Conservation (phyloP, 2,888 invertebrate genomes). For the Zootermopsis nevadensis region DNA sequence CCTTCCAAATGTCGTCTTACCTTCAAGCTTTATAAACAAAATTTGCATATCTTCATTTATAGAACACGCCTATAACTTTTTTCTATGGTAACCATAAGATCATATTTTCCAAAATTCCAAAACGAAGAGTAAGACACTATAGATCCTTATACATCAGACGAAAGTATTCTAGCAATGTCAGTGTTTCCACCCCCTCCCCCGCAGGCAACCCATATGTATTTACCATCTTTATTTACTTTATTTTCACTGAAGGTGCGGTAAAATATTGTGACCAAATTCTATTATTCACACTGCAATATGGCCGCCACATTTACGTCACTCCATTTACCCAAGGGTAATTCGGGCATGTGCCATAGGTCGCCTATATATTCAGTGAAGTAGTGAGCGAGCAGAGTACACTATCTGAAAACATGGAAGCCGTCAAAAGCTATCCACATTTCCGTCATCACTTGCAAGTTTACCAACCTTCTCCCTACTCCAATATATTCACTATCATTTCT, state of each 20-base stretch:
- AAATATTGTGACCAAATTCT: constrained; percentile 13
- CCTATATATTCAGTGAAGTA: not conserved
- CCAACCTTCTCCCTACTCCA: not conserved
- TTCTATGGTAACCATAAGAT: no score
- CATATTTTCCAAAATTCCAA: no score
- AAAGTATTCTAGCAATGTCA: no score
- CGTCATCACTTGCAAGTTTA: not conserved
- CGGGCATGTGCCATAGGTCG: not conserved
- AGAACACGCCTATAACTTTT: no score
- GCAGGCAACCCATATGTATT: no score
- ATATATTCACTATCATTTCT: not conserved
- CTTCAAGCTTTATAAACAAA: no score
- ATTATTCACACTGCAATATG: constrained; percentile 4
- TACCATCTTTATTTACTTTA: no score
- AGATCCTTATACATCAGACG: no score
- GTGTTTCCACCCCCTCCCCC: no score
- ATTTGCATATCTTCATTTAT: no score
- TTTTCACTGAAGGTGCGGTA: not conserved
- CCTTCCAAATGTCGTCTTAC: no score
- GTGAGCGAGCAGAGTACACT: not conserved
- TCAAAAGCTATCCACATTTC: constrained; percentile 13
- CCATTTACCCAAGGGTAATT: not conserved
- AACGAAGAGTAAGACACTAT: no score
- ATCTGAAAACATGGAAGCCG: constrained; percentile 11
- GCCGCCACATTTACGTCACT: not conserved